Evolutionary conservation across 2,888 invertebrate species (phyloP), one percentile per base, ranked within the genome.

Genomic region (Eilema caniola): DNA sequence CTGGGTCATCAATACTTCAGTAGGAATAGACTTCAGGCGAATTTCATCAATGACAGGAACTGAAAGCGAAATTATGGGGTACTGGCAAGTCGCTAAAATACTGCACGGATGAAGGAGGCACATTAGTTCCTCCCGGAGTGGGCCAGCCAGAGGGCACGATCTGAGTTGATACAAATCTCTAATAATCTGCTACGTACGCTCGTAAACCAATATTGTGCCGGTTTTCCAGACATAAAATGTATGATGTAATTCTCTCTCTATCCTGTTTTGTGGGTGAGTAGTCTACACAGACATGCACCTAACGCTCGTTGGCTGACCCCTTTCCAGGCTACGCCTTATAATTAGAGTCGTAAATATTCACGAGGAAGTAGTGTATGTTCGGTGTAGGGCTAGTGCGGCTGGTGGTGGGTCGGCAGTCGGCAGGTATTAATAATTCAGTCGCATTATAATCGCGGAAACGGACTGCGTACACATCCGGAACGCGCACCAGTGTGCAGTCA

Each of bases 401-500:
- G 33, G 69, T 16, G 11, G 60, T 53, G 56, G 33, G 33, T n/a
- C 62, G 37, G 57, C n/a, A n/a, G 63, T 47, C 57, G 68, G 68
- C 79, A 72, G 68, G 78, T 83, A 83, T 86, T 84, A 83, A 82
- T 85, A 86, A 83, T 86, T 81, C 82, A 83, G 76, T 75, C 84
- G 85, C 85, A 82, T 78, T 77, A 78, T 73, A 73, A 75, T 73
- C 80, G 83, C 87, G 89, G 90, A 88, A 87, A 85, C 83, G 80
- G 79, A 77, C 74, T 78, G 73, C 73, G 76, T 84, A 86, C 87
- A 86, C 89, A 86, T 86, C 87, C 87, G 88, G 78, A 71, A 71
- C 66, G 70, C 67, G 64, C n/a, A n/a, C 69, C 64, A 64, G 64
- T 16, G 41, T 41, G 41, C 28, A 41, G 41, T 25, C 62, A 47